Base-by-base conservation (phyloP, 1,140 invertebrate species). In the Hydropsyche tenuis region DNA sequence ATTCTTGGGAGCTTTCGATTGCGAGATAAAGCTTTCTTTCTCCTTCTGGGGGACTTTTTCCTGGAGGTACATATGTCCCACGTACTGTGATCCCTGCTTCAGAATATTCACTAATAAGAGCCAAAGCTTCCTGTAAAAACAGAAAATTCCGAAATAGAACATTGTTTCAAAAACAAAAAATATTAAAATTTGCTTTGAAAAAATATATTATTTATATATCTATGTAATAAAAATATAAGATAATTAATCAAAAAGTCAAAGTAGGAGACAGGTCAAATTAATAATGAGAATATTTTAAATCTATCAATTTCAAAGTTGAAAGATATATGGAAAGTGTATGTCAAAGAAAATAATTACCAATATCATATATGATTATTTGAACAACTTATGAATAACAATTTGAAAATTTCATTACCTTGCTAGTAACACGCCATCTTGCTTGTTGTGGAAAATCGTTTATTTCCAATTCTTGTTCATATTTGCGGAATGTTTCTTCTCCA, bases 381-480 rank as follows among this genome's bases (percentile, higher is more conserved):
- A n/a, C n/a, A n/a, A n/a, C n/a, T n/a, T n/a, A n/a, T n/a, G n/a
- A n/a, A n/a, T 37, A 4, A 37, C 30, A 37, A 37, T 37, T 4
- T 9, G 30, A 9, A 37, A 4, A 9, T 37, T 37, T 37, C n/a
- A n/a, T 80, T 80, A 93, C 92, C 88, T 97, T 98, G 63, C 95
- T 98, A 0, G 97, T 99, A n/a, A 99, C 95, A 75, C 96, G 89
- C 96, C 97, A 99, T 72, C 98, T 87, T 0, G 97, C 97, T 82
- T 98, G 97, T 78, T 99, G 98, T 20, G 98, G 98, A 85, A 99
- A 99, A 83, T 99, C 98, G 81, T 99, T 99, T 78, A 99, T 99
- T 85, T 99, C 98, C 65, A 99, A 87, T 83, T 99, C 98, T 79
- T 99, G 97, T 83, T 99, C 98, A 82, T 98, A 99, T 79, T 98